Conservation (phyloP, 2,113 vertebrate genomes). For the Ibidorhyncha struthersii region DNA sequence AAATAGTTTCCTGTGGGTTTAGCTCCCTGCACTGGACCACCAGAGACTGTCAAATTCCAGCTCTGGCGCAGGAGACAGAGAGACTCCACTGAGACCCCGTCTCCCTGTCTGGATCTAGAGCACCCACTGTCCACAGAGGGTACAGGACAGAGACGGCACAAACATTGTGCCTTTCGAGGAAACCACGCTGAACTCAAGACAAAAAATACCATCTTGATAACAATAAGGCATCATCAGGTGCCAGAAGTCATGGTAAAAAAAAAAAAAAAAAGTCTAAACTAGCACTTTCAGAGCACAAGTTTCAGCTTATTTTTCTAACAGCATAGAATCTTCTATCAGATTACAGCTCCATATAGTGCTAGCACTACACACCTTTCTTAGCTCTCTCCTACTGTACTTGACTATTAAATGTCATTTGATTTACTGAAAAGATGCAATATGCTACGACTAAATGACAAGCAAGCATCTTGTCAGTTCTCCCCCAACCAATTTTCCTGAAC, state of each 20-base stretch:
- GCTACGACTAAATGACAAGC: not conserved
- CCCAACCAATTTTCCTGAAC: not conserved
- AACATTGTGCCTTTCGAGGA: rapidly evolving
- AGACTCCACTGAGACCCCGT: not conserved
- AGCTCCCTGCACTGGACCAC: not conserved
- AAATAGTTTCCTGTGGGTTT: not conserved
- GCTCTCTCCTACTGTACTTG: not conserved
- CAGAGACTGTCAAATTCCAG: not conserved
- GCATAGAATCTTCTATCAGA: not conserved
- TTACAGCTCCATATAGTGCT: not conserved
- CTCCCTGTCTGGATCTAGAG: not conserved
- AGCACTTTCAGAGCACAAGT: not conserved
- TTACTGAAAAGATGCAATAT: not conserved
- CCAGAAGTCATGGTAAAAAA: not conserved
- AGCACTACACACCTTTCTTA: not conserved
- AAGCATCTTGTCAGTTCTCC: not conserved
- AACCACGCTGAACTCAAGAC: not conserved
- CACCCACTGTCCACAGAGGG: not conserved
- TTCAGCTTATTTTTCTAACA: not conserved
- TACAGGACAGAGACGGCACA: not conserved
- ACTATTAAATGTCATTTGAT: not conserved
- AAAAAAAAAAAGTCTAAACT: not conserved
- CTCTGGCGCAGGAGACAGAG: not conserved
- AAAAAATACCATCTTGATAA: not conserved
- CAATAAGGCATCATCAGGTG: not conserved